These are phyloP conservation scores for Choloepus hoffmanni DNA, from an alignment of 2,113 vertebrate species.

Conservation along the genomic window DNA sequence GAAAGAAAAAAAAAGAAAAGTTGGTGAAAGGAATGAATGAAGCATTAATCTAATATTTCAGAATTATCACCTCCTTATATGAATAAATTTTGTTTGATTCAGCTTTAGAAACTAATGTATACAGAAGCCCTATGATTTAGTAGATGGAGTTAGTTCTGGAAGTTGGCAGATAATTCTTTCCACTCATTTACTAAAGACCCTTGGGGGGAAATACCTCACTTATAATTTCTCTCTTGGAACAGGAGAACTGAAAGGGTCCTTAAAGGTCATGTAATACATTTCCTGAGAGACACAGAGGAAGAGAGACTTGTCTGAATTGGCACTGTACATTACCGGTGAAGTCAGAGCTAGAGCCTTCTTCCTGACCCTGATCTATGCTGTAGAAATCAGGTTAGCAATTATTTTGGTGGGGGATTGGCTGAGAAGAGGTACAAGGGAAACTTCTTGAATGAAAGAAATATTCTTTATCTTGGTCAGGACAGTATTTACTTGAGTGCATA, in stretches of 20 bases:
- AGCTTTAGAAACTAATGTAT: constrained; percentile 51
- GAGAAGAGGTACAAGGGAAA: neutral
- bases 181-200: constrained; percentile 20
- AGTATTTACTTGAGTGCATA: neutral
- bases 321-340: neutral
- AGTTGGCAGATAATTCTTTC: constrained; percentile 26
- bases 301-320: neutral
- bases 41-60: constrained; percentile 20
- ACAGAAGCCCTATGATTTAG: neutral
- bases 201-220: neutral
- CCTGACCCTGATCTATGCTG: neutral
- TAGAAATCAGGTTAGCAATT: neutral
- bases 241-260: neutral
- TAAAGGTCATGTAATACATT: neutral
- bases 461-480: neutral
- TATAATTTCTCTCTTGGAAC: neutral
- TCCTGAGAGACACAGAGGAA: neutral
- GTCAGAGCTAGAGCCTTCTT: neutral
- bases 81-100: constrained; percentile 44
- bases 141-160: constrained; percentile 21
- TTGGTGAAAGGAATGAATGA: constrained; percentile 8
- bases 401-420: neutral
- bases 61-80: constrained; percentile 11
- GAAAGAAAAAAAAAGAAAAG: too few relatives aligned
- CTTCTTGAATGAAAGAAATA: neutral